Evolutionary conservation across 2,888 invertebrate genomes (phyloP), one percentile per base, ranked within the genome.

Genomic region (Apodemia zela): DNA sequence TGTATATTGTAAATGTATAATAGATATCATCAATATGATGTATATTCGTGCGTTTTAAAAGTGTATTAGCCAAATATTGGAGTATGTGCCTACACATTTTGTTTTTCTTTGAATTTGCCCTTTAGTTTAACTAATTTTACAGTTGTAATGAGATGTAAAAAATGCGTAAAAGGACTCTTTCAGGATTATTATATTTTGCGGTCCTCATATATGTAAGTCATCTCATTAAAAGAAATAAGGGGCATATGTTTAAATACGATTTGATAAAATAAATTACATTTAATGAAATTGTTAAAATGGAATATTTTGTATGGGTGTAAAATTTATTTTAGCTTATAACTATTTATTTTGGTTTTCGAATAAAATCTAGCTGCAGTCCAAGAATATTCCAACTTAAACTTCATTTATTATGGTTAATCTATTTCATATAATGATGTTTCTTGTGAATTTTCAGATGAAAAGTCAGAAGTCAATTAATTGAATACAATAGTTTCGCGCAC

Each of bases 171-270:
- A 18, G 3, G 10, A 10, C 10, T 7, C 0, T 18, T 17, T 49
- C 18, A 18, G 0, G 13, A 49, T 17, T 17, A 17, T 8, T 17
- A 49, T 17, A 49, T 49, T 49, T 17, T 49, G 17, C 49, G 17
- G 17, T 18, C 18, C 17, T 18, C 18, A 17, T 49, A 18, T 17
- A 49, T 49, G 11, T 65, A 35, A 59, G 51, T 67, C 63, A 67
- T 68, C 66, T 65, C 65, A 67, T 67, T n/a, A 21, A 61, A 62
- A 60, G 33, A 47, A 59, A 47, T 65, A 58, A 59, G 65, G 67
- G 67, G 67, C 63, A 67, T 67, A 49, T 10, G 49, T 49, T 49
- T 49, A 49, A 49, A 49, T 18, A 18, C 0, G 17, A 47, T n/a
- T 6, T 47, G 6, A 47, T 47, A n/a, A n/a, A n/a, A 45, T n/a